These are phyloP conservation scores for Endotricha flammealis DNA, from an alignment of 2,888 invertebrate genomes.

Conservation along the genomic window DNA sequence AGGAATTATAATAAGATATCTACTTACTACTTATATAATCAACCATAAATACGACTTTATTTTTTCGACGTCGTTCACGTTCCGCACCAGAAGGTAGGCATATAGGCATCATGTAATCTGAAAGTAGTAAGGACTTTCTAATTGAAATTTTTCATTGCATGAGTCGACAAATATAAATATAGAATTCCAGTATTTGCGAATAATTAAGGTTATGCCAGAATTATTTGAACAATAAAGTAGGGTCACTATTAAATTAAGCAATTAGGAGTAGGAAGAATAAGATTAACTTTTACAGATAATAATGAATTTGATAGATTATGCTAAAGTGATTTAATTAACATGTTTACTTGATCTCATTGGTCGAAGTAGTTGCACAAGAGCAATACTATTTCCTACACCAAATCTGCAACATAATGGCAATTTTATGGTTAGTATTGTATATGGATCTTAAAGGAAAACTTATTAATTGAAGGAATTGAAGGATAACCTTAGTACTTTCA, in stretches of 20 bases:
- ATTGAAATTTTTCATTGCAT: neutral
- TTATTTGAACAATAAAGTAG: neutral
- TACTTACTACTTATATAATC: conserved; percentile 61
- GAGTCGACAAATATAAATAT: no score
- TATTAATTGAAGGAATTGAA: no score
- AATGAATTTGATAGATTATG: no score
- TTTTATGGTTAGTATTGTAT: no score
- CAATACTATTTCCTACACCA: conserved; percentile 58
- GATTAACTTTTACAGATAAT: no score
- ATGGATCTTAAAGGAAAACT: no score
- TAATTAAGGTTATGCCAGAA: no score
- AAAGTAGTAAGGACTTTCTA: conserved; percentile 17
- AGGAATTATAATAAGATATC: neutral
- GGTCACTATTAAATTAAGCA: conserved; percentile 1
- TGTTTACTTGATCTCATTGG: conserved; percentile 62
- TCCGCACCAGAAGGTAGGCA: conserved; percentile 52
- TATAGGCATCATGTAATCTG: conserved; percentile 59
- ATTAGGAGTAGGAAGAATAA: no score
- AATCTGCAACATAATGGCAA: conserved; percentile 47
- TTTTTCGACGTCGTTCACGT: conserved; percentile 39
- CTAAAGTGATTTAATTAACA: no score
- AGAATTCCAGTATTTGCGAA: no score
- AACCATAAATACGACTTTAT: conserved; percentile 47
- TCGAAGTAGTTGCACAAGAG: conserved; percentile 54
- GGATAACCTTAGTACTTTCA: no score